These are phyloP conservation scores for Carabus problematicus DNA, from an alignment of 2,888 invertebrate species.

Conservation along the genomic window DNA sequence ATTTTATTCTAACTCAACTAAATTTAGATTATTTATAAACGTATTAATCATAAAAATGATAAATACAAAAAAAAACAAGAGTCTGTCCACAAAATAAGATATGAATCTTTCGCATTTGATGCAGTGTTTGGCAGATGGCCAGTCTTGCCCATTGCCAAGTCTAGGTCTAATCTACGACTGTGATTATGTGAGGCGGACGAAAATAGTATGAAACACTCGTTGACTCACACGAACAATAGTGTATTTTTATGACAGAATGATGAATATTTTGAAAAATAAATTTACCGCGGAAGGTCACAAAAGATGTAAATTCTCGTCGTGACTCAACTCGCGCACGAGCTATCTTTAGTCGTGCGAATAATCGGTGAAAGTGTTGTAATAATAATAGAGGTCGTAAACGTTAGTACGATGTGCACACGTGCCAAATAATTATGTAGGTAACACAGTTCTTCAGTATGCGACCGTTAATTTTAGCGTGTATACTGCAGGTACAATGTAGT, in stretches of 20 bases:
- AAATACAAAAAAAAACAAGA: neutral
- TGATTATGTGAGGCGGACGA: constrained; percentile 3
- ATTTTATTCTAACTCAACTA: neutral
- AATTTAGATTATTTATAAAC: constrained; percentile 11
- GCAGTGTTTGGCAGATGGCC: constrained; percentile 28
- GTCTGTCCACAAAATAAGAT: constrained; percentile 24
- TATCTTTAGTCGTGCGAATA: constrained; percentile 5
- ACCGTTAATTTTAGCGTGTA: neutral
- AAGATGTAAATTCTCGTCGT: constrained; percentile 21
- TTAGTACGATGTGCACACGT: neutral
- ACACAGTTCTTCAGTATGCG: neutral
- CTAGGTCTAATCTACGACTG: constrained; percentile 9
- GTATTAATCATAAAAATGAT: constrained; percentile 8
- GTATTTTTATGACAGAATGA: constrained; percentile 26
- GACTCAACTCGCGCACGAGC: constrained; percentile 6
- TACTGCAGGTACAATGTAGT: constrained; percentile 26
- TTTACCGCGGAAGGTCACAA: constrained; percentile 30
- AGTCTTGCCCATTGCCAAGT: constrained; percentile 33
- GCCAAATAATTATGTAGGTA: constrained; percentile 30
- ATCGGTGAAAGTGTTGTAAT: constrained; percentile 13
- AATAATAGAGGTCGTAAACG: constrained; percentile 5
- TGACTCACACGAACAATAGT: constrained; percentile 39
- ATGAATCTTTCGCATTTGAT: constrained; percentile 36
- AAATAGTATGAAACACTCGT: constrained; percentile 29
- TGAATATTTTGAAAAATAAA: constrained; percentile 34